A percentile compares a stretch with the other conserved stretches of the same genome.
Conservation (phyloP, 1,140 invertebrate species). For the Pentalonia nigronervosa region DNA sequence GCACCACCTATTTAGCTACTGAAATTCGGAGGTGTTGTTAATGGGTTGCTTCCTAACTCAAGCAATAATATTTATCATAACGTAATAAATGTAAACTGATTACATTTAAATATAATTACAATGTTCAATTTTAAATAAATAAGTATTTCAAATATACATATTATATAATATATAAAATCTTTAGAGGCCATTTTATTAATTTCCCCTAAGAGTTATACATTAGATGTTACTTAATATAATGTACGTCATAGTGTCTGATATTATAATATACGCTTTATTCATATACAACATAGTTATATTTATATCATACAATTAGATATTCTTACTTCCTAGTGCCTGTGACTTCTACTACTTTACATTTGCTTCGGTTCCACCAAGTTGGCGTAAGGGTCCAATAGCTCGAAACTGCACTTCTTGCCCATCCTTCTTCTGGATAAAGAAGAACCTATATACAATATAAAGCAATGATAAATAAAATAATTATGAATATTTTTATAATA, state of each 20-base stretch:
- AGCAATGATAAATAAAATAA: constrained; percentile 4
- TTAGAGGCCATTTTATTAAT: not conserved
- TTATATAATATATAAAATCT: not conserved
- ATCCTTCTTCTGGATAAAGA: constrained; percentile 85
- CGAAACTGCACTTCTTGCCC: constrained; percentile 82
- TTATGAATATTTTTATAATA: not conserved
- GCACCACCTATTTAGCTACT: not conserved
- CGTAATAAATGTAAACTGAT: not conserved
- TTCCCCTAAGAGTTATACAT: not conserved
- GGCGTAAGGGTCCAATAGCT: constrained; percentile 87
- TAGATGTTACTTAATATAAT: not conserved
- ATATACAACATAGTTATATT: not conserved
- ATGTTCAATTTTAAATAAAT: not conserved
- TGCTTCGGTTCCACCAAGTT: constrained; percentile 82
- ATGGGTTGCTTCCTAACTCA: not conserved
- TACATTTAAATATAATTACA: not conserved
- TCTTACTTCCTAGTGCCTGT: constrained; percentile 77
- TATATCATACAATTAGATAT: not conserved
- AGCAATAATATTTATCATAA: not conserved
- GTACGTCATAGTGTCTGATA: not conserved
- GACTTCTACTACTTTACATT: constrained; percentile 84
- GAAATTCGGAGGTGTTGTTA: not conserved
- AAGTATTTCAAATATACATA: not conserved
- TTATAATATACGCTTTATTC: not conserved
- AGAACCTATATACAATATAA: constrained; percentile 72